Percentiles rank a stretch among this genome's conserved stretches.
Conservation (phyloP, 2,888 invertebrate genomes). For the Allolobophora icterica region DNA sequence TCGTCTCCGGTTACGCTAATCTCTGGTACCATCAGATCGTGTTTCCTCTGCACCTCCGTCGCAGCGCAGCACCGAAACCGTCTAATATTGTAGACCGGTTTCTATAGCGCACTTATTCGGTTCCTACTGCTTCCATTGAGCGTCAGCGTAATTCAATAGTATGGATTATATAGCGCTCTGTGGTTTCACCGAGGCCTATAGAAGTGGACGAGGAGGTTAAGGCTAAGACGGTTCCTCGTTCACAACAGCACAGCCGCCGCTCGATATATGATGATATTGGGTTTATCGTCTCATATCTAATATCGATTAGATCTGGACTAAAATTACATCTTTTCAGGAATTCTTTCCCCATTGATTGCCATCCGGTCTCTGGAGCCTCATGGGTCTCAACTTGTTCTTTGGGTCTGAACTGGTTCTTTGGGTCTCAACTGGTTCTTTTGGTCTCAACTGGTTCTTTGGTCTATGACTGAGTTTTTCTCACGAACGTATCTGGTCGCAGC, state of each 20-base stretch:
- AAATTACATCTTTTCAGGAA: too few species aligned
- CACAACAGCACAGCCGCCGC: not conserved
- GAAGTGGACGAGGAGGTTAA: not conserved
- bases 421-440: too few species aligned
- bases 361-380: too few species aligned
- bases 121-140: not conserved
- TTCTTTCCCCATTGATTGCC: too few species aligned
- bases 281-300: too few species aligned
- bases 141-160: not conserved
- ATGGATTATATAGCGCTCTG: not conserved
- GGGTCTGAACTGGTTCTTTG: too few species aligned
- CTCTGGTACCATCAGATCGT: not conserved
- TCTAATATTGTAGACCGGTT: not conserved
- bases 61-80: not conserved
- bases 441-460: too few species aligned
- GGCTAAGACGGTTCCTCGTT: not conserved
- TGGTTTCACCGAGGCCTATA: not conserved
- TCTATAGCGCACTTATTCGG: constrained; percentile 2
- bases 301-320: too few species aligned
- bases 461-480: too few species aligned
- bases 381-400: too few species aligned
- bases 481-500: too few species aligned
- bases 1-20: not conserved
- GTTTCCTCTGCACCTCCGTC: not conserved
- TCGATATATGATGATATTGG: not conserved